Base-by-base conservation (phyloP, 2,113 vertebrate genomes). In the Rhabdornis inornatus region DNA sequence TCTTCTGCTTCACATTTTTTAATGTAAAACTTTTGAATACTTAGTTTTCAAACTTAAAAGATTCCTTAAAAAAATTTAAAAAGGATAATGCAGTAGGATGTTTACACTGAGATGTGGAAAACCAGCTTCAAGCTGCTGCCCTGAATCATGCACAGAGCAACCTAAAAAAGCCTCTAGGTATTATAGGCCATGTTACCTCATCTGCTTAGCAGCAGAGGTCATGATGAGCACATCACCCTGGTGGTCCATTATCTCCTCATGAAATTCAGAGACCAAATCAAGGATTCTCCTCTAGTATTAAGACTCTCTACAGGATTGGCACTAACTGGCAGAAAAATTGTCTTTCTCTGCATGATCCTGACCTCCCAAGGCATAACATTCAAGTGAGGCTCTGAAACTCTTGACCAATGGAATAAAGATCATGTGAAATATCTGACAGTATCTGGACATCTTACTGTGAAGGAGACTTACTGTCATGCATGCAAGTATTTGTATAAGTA, bases 191-290 rank as follows among this genome's bases (percentile, higher is more conserved):
- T 94, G 95, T 96, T 76, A 87, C 50, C 83, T 95, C 93, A 77
- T 92, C 91, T 94, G 87, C 93, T 97, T 92, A 94, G 93, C 87
- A 88, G 59, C 71, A 92, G 65, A 95, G 91, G 94, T 95, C 91
- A 94, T 63, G 91, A 94, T 70, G 64, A 92, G 90, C 91, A 83
- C 35, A 85, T 91, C 84, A 95, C 83, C 87, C 75, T 7, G 6
- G 94, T 74, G 75, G 71, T 95, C 96, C 47, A 91, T 95, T 95
- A 92, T 93, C 75, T 94, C 50, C 55, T 96, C 87, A 95, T 90
- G 87, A 96, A 95, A 97, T 96, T 96, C 93, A 95, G 82, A 95
- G 59, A 69, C 42, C 14, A 88, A 95, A 95, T 96, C 81, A 96
- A 91, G 45, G 50, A 96, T 97, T 96, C 91, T 95, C 50, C 63